These are phyloP conservation scores for Xerus rutilus DNA, from an alignment of 2,797 vertebrate genomes.

Conservation along the genomic window DNA sequence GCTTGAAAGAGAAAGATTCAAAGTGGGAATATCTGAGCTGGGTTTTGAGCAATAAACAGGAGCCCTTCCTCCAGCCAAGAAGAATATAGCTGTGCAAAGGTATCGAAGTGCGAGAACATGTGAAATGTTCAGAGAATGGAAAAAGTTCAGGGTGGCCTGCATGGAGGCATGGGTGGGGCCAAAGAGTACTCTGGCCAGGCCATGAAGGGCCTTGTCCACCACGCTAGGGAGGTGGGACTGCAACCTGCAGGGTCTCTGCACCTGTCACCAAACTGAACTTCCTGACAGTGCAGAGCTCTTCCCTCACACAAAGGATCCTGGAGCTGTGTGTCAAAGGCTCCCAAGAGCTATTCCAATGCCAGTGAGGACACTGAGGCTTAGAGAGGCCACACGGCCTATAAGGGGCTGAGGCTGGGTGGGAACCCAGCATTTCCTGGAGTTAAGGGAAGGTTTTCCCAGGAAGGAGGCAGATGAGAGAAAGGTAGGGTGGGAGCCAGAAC, in stretches of 20 bases:
- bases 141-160: neutral
- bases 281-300: neutral
- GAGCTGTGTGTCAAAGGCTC: neutral
- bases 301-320: neutral
- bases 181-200: neutral
- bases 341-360: neutral
- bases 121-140: neutral
- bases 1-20: neutral
- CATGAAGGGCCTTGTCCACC: neutral
- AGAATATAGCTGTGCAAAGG: neutral
- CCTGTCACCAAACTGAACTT: neutral
- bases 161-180: rapidly evolving
- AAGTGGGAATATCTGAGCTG: neutral
- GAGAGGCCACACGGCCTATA: neutral
- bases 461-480: neutral
- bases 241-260: neutral
- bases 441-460: neutral
- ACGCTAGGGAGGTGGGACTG: neutral
- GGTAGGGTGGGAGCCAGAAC: neutral
- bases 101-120: neutral
- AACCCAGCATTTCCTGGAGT: constrained; percentile 16
- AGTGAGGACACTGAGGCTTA: constrained; percentile 1
- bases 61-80: neutral
- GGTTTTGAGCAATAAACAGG: neutral
- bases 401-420: neutral